Conservation (phyloP, 2,797 vertebrate genomes). For the Tiaroga cobitis region DNA sequence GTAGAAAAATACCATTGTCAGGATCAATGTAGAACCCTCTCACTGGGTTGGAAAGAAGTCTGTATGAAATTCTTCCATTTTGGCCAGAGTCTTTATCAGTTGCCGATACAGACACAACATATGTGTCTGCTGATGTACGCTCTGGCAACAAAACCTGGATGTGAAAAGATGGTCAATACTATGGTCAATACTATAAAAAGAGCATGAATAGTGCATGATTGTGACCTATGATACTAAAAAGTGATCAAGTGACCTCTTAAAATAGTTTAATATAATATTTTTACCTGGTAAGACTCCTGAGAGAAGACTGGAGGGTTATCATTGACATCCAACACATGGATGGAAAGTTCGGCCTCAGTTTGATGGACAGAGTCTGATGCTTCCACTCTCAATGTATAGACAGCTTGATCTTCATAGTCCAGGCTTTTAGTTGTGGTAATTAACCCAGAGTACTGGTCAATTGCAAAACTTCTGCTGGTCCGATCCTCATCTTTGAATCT, state of each 20-base stretch:
- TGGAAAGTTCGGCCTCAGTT: slow-evolving; percentile 76
- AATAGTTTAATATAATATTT: background rate
- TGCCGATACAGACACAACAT: slow-evolving; percentile 81
- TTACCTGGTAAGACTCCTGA: slow-evolving; percentile 87
- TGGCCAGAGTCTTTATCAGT: slow-evolving; percentile 81
- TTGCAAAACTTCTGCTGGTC: slow-evolving; percentile 79
- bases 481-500: slow-evolving; percentile 77
- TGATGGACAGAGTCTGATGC: slow-evolving; percentile 87
- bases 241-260: background rate
- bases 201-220: background rate
- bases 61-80: slow-evolving; percentile 84
- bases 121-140: slow-evolving; percentile 66
- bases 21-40: slow-evolving; percentile 83
- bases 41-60: slow-evolving; percentile 80
- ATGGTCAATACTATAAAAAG: background rate
- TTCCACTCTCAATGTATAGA: slow-evolving; percentile 75
- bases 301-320: slow-evolving; percentile 90
- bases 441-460: slow-evolving; percentile 81
- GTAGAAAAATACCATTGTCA: slow-evolving; percentile 80
- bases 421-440: slow-evolving; percentile 79
- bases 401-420: slow-evolving; percentile 84
- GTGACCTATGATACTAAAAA: background rate
- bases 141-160: slow-evolving; percentile 84
- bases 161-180: slow-evolving; percentile 35
- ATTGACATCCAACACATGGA: slow-evolving; percentile 87